Evolutionary conservation across 2,888 invertebrate species (phyloP), one percentile per base, ranked within the genome.

Genomic region (Drosophila stalkeri): DNA sequence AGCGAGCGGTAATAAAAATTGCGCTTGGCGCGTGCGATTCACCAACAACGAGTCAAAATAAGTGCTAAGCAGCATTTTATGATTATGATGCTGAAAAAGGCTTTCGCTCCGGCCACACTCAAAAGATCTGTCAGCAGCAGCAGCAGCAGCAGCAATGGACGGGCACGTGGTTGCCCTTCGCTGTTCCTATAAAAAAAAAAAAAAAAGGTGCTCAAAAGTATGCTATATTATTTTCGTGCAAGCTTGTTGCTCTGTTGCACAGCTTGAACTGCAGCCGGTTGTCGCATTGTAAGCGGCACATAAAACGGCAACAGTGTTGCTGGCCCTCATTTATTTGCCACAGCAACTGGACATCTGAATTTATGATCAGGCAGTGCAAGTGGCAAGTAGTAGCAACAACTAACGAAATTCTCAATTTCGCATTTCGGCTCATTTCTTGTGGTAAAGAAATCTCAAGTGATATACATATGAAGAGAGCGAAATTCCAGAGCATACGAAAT

Each of bases 1-100:
- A n/a, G n/a, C n/a, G 27, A 56, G 86, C 59, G 72, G 68, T 54
- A 61, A 78, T 83, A 86, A 83, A 83, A 77, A 64, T 39, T 59
- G 52, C 52, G 69, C 71, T 71, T 47, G 41, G 54, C 64, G 71
- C 64, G 55, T 57, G 55, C 64, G 61, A 57, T 52, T 62, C 68
- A 43, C 68, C 56, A 57, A 23, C 52, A 14, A 3, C 18, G 18
- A 33, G 70, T 27, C 57, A 64, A 85, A 80, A 63, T 77, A 60
- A 82, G 75, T 74, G 77, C 82, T 81, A 82, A 85, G 82, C 75
- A 69, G 72, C 67, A 73, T 81, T 87, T 87, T 82, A 87, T 80
- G 81, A 69, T 87, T 80, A 80, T 77, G 87, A 66, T 66, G n/a
- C 41, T 16, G 33, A 9, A 7, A 69, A 75, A 70, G 49, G 62